Conservation (phyloP, 2,113 vertebrate species). For the Colossoma macropomum region DNA sequence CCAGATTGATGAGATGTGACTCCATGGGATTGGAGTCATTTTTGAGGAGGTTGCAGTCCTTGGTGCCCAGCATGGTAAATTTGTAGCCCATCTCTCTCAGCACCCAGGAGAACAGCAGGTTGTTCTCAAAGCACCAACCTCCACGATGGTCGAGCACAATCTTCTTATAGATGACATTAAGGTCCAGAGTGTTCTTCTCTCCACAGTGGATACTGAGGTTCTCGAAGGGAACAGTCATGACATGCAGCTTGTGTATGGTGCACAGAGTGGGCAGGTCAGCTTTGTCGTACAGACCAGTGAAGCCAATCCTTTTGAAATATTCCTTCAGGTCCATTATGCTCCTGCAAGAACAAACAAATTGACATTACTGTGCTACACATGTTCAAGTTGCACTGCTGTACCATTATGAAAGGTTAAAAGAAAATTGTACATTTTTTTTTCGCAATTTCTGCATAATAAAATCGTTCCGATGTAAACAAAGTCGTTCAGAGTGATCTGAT, state of each 20-base stretch:
- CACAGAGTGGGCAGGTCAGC: constrained; percentile 79
- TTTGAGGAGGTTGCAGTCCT: constrained; percentile 62
- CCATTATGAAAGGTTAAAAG: too few relatives aligned
- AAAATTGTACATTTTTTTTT: too few relatives aligned
- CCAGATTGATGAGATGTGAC: constrained; percentile 70
- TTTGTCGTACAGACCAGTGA: constrained; percentile 67
- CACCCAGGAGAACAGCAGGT: constrained; percentile 83
- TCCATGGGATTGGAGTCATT: constrained; percentile 51
- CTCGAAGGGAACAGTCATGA: constrained; percentile 82
- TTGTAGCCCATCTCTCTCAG: constrained; percentile 82
- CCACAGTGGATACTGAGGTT: constrained; percentile 88
- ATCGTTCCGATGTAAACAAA: too few relatives aligned
- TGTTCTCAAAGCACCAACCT: constrained; percentile 89
- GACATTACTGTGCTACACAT: not conserved
- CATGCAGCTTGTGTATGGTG: constrained; percentile 77
- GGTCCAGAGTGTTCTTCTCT: constrained; percentile 72
- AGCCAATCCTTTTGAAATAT: constrained; percentile 87
- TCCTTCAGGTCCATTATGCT: constrained; percentile 79
- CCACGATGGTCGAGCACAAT: constrained; percentile 79
- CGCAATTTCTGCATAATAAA: too few relatives aligned
- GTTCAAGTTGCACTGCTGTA: too few relatives aligned
- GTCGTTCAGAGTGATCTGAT: too few relatives aligned
- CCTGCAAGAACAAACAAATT: constrained; percentile 13
- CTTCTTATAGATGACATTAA: constrained; percentile 78
- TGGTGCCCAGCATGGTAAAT: constrained; percentile 66